phyloP scores from a whole-genome alignment of 2,113 vertebrate genomes.

The Rhombomys opimus region DNA sequence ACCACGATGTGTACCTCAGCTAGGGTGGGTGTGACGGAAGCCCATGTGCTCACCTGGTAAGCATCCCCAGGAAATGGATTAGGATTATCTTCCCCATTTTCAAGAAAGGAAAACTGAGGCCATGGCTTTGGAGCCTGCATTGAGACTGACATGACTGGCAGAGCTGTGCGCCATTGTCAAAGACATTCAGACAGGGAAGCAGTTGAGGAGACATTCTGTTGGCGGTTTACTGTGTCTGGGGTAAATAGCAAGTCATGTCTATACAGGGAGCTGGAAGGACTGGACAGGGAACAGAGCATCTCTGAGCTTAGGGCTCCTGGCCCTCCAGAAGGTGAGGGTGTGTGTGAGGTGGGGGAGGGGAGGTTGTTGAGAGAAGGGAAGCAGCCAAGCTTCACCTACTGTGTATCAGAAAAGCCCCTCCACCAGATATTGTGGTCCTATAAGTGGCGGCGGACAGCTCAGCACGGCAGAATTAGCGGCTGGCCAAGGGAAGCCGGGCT shows the following conservation, averaged over 20 bases:
- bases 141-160: neutral
- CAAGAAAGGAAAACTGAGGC: neutral
- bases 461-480: neutral
- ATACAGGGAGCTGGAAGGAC: neutral
- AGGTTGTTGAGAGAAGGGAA: neutral
- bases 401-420: neutral
- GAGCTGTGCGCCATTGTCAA: neutral
- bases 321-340: neutral
- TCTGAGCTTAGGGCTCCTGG: neutral
- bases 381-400: neutral
- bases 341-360: neutral
- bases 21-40: neutral
- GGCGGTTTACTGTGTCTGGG: neutral
- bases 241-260: neutral
- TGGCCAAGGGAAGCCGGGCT: neutral
- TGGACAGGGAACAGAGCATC: neutral
- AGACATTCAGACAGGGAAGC: neutral
- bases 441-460: too few relatives aligned
- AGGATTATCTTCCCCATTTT: neutral
- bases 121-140: neutral
- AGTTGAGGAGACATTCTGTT: neutral
- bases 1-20: neutral
- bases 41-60: neutral
- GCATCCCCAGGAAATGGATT: neutral
- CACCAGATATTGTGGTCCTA: neutral